phyloP scores from a whole-genome alignment of 2,113 vertebrate species.

The Gymnogyps californianus region DNA sequence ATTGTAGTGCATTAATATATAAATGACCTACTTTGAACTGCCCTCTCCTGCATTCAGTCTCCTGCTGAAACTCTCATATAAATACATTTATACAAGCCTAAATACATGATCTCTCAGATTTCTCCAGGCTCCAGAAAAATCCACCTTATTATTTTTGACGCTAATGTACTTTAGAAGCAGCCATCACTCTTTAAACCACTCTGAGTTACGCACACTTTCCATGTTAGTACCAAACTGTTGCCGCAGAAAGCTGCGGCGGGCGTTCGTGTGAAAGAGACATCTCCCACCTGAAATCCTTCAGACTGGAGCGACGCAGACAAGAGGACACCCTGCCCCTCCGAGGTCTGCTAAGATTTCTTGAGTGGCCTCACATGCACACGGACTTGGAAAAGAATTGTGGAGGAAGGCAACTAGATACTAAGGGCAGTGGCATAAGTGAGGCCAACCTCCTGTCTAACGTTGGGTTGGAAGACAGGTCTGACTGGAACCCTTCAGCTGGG shows the following conservation, averaged over 20 bases:
- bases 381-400: not conserved
- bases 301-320: rapidly evolving
- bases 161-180: not conserved
- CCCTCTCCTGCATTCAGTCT: not conserved
- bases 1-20: not conserved
- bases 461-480: not conserved
- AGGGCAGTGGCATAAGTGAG: not conserved
- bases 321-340: not conserved
- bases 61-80: not conserved
- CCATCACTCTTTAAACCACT: rapidly evolving
- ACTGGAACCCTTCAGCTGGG: not conserved
- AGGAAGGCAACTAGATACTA: not conserved
- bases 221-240: rapidly evolving
- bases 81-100: not conserved
- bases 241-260: rapidly evolving
- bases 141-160: not conserved
- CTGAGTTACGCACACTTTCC: not conserved
- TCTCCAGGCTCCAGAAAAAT: not conserved
- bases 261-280: rapidly evolving
- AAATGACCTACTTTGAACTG: slow-evolving; percentile 16
- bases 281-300: not conserved
- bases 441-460: not conserved
- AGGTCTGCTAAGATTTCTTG: not conserved
- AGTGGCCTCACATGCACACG: not conserved
- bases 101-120: not conserved